These are phyloP conservation scores for Bovichtus variegatus DNA, from an alignment of 2,797 vertebrate species.

Conservation along the genomic window DNA sequence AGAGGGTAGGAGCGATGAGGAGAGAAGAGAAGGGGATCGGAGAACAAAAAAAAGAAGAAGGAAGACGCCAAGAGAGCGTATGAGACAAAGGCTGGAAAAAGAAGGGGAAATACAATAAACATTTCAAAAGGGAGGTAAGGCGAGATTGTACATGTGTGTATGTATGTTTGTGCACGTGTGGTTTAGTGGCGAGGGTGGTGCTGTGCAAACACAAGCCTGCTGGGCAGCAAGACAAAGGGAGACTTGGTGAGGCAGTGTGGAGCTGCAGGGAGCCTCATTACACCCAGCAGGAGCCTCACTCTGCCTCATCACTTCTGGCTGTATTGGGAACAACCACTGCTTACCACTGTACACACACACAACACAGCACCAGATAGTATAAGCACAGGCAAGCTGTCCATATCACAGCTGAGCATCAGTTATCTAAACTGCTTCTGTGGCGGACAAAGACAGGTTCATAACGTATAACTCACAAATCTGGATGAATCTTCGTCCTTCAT, in stretches of 20 bases:
- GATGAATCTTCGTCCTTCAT: slow-evolving; percentile 4
- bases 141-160: background rate
- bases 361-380: slow-evolving; percentile 33
- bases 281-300: slow-evolving; percentile 82
- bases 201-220: slow-evolving; percentile 80
- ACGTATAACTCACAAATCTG: slow-evolving; percentile 7
- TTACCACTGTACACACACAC: slow-evolving; percentile 56
- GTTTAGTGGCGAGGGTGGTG: slow-evolving; percentile 59
- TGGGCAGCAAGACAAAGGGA: slow-evolving; percentile 77
- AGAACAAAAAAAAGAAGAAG: slow-evolving; percentile 32
- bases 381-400: slow-evolving; percentile 47
- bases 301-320: slow-evolving; percentile 83
- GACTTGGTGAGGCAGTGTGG: slow-evolving; percentile 73
- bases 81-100: slow-evolving; percentile 16
- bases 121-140: slow-evolving; percentile 22
- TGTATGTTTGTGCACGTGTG: slow-evolving; percentile 38
- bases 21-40: background rate
- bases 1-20: slow-evolving; percentile 9
- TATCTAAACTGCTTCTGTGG: slow-evolving; percentile 22
- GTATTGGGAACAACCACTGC: slow-evolving; percentile 69
- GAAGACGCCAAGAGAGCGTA: slow-evolving; percentile 3
- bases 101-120: slow-evolving; percentile 34
- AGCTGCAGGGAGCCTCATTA: slow-evolving; percentile 87
- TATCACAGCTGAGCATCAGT: slow-evolving; percentile 34
- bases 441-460: slow-evolving; percentile 2